phyloP scores from a whole-genome alignment of 2,888 invertebrate genomes.

The Latrodectus elegans region DNA sequence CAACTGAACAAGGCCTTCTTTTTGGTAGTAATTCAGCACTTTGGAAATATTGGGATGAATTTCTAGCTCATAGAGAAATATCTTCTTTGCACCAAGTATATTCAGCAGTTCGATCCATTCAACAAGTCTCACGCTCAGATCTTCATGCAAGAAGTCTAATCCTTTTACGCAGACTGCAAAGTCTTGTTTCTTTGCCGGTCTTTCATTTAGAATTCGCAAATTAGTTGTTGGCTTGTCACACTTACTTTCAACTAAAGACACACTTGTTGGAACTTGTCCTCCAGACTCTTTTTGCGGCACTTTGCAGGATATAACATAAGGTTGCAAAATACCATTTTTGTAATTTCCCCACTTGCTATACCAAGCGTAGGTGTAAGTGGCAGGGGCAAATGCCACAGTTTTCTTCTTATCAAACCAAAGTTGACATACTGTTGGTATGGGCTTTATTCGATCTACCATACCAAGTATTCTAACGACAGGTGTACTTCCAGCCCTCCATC shows the following conservation, averaged over 20 bases:
- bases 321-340: constrained; percentile 91
- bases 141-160: constrained; percentile 92
- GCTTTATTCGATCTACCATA: constrained; percentile 92
- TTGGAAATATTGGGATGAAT: constrained; percentile 93
- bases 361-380: constrained; percentile 94
- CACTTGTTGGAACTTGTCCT: constrained; percentile 78
- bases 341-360: constrained; percentile 95
- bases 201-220: constrained; percentile 86
- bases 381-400: constrained; percentile 84
- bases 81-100: constrained; percentile 90
- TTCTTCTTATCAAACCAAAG: constrained; percentile 76
- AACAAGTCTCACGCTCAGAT: constrained; percentile 89
- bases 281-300: constrained; percentile 78
- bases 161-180: constrained; percentile 96
- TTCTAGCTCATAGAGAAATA: constrained; percentile 89
- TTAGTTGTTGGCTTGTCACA: constrained; percentile 90
- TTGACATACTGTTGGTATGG: constrained; percentile 80
- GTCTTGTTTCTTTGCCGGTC: constrained; percentile 82
- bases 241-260: constrained; percentile 87
- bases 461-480: constrained; percentile 89
- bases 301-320: constrained; percentile 91
- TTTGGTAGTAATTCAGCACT: constrained; percentile 80
- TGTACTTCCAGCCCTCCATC: constrained; percentile 87
- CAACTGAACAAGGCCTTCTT: constrained; percentile 77
- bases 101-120: constrained; percentile 95